Evolutionary conservation across 2,888 invertebrate species (phyloP).

Genomic region (Hypolimnas misippus): DNA sequence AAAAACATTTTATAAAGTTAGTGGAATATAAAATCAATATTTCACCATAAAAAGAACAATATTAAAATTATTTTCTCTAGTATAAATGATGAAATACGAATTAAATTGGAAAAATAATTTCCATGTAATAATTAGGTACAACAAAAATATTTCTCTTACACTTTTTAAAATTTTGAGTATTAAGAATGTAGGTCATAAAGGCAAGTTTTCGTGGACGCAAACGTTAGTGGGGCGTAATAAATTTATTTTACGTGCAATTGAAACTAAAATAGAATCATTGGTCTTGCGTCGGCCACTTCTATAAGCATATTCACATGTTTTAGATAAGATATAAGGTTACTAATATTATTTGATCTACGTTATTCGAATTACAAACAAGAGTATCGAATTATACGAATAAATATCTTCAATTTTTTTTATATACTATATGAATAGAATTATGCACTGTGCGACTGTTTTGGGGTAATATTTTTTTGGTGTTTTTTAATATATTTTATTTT

Average conservation of each 20-base stretch:
- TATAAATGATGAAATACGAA: no score
- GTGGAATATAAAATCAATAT: no score
- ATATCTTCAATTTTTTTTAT: no score
- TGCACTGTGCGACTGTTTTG: no score
- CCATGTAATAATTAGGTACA: no score
- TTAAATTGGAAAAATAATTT: no score
- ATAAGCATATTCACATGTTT: constrained; percentile 26
- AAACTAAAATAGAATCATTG: constrained; percentile 69
- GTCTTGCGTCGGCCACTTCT: constrained; percentile 41
- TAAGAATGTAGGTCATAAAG: constrained; percentile 49
- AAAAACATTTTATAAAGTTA: no score
- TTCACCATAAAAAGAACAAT: no score
- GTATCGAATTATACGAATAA: not conserved
- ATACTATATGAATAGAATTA: no score
- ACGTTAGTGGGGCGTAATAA: constrained; percentile 64
- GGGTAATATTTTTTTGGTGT: no score
- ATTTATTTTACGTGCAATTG: constrained; percentile 77
- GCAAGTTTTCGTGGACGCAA: constrained; percentile 51
- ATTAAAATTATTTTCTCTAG: no score
- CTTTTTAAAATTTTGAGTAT: not conserved
- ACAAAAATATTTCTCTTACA: not conserved
- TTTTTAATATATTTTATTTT: no score
- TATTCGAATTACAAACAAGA: not conserved
- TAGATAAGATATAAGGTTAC: constrained; percentile 14
- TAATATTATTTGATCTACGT: not conserved